phyloP scores from a whole-genome alignment of 2,113 vertebrate species.

The Aspiorhynchus laticeps region DNA sequence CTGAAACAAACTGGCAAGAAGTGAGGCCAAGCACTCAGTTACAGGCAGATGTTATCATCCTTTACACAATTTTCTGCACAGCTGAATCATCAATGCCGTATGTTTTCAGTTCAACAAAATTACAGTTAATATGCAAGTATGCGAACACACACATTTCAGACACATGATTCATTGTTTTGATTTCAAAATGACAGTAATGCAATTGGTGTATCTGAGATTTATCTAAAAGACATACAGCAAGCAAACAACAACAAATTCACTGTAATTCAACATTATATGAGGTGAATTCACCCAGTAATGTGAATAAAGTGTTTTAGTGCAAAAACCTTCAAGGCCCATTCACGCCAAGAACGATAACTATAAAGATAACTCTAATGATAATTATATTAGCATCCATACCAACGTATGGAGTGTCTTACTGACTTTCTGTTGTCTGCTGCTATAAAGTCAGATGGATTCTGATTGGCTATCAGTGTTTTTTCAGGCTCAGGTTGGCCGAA shows the following conservation, averaged over 20 bases:
- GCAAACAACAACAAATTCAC: not conserved
- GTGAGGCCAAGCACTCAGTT: not conserved
- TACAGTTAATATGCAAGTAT: conserved; percentile 13
- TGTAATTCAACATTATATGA: not conserved
- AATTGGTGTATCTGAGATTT: not conserved
- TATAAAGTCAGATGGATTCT: too few species aligned
- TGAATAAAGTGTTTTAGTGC: not conserved
- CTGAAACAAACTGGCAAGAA: not conserved
- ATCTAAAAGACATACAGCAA: not conserved
- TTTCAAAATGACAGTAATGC: conserved; percentile 17
- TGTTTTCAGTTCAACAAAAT: conserved; percentile 3
- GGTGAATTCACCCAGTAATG: not conserved
- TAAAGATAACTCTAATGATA: too few species aligned
- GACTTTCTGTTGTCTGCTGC: too few species aligned
- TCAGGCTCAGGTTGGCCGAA: too few species aligned
- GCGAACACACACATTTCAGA: not conserved
- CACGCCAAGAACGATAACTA: too few species aligned
- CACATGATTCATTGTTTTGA: not conserved
- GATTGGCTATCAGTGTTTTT: too few species aligned
- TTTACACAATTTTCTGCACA: conserved; percentile 7
- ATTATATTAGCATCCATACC: too few species aligned
- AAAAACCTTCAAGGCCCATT: not conserved
- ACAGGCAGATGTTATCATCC: conserved; percentile 7
- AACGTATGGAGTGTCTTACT: too few species aligned
- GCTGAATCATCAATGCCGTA: not conserved